These are phyloP conservation scores for Gulo gulo DNA, from an alignment of 2,113 vertebrate species.

Conservation along the genomic window DNA sequence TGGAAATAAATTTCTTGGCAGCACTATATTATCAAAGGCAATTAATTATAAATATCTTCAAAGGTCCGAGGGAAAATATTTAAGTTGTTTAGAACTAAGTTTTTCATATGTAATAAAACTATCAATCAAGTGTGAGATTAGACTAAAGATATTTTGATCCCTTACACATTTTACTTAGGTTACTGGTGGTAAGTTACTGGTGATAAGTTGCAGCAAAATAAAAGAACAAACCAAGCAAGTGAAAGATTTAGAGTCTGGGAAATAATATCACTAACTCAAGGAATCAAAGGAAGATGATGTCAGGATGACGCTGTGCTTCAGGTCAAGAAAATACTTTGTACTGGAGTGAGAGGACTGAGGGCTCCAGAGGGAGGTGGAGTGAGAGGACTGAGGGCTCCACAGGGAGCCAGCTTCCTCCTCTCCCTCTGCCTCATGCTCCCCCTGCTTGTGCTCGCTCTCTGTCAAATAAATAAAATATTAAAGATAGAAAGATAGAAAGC, in stretches of 20 bases:
- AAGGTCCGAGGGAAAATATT: background rate
- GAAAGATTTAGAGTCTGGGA: background rate
- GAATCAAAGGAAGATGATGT: background rate
- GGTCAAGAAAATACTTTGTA: background rate
- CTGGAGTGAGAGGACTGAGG: background rate
- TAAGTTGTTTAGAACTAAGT: background rate
- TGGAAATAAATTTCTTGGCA: background rate
- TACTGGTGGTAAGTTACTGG: too few species aligned
- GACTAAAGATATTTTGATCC: background rate
- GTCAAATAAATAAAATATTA: background rate
- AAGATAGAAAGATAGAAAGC: accelerated
- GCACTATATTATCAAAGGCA: background rate
- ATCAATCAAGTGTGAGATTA: background rate
- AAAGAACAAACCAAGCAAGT: background rate
- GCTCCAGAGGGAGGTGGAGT: background rate
- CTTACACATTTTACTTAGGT: background rate
- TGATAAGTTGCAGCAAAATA: background rate
- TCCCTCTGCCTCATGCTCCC: background rate
- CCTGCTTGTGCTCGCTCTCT: background rate
- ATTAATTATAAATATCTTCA: background rate
- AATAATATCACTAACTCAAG: background rate
- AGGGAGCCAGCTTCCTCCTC: background rate
- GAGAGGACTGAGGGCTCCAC: background rate
- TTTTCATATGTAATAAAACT: background rate
- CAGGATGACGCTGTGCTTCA: accelerated